phyloP scores from a whole-genome alignment of 1,140 invertebrate genomes.

The Drosophila mayri region DNA sequence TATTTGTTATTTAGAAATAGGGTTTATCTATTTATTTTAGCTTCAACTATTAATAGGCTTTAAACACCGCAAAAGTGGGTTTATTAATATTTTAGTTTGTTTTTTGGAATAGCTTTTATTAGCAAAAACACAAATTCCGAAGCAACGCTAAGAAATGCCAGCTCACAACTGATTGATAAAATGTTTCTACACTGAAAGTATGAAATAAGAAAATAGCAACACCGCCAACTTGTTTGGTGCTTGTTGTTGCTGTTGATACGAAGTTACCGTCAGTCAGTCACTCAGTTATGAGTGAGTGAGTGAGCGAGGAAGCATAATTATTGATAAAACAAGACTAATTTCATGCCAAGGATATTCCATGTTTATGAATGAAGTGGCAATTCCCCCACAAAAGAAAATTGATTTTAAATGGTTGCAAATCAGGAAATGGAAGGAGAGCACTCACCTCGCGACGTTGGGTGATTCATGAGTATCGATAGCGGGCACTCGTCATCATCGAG shows the following conservation, averaged over 20 bases:
- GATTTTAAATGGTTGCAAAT: constrained; percentile 64
- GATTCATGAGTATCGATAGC: constrained; percentile 96
- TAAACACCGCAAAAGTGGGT: no score
- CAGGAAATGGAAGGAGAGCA: constrained; percentile 58
- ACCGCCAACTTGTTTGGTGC: constrained; percentile 38
- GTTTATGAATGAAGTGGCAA: constrained; percentile 70
- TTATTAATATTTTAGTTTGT: background rate
- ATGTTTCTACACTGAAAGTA: constrained; percentile 34
- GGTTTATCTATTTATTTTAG: no score
- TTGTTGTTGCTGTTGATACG: constrained; percentile 45
- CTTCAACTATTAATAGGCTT: no score
- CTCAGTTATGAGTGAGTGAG: constrained; percentile 15
- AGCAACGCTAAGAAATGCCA: constrained; percentile 48
- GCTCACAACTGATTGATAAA: constrained; percentile 50
- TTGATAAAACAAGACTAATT: constrained; percentile 83
- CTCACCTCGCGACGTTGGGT: constrained; percentile 93
- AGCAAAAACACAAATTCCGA: constrained; percentile 7
- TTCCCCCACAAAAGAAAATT: constrained; percentile 49
- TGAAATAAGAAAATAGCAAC: constrained; percentile 66
- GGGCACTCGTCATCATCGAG: constrained; percentile 99
- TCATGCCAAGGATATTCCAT: constrained; percentile 48
- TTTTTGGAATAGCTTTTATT: background rate
- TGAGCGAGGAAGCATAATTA: constrained; percentile 69
- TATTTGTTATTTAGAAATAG: no score
- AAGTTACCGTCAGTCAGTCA: constrained; percentile 21